phyloP scores from a whole-genome alignment of 2,888 invertebrate species.

The Galeruca laticollis region DNA sequence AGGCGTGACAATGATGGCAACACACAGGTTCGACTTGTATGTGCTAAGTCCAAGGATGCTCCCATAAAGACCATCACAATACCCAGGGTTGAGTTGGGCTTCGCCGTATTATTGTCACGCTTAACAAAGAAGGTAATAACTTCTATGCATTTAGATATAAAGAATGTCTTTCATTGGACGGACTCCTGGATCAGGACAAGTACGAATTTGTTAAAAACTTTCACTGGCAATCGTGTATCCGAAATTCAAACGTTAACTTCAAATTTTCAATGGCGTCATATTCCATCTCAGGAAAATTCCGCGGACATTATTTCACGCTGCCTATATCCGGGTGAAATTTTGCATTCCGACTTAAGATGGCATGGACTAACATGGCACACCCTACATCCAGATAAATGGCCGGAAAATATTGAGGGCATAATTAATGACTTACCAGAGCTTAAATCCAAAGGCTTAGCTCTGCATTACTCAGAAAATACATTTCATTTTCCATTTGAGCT shows the following conservation, averaged over 20 bases:
- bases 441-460: constrained; percentile 1
- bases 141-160: background rate
- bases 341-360: constrained; percentile 29
- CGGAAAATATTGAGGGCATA: constrained; percentile 7
- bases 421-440: constrained; percentile 20
- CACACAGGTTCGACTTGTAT: constrained; percentile 3
- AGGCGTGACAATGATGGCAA: constrained; percentile 5
- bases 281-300: constrained; percentile 43
- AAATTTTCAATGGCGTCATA: constrained; percentile 42
- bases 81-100: constrained; percentile 24
- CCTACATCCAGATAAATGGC: constrained; percentile 11
- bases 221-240: constrained; percentile 41
- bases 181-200: too few relatives aligned
- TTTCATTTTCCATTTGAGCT: too few relatives aligned
- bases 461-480: background rate
- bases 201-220: constrained; percentile 46
- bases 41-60: constrained; percentile 25
- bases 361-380: constrained; percentile 35
- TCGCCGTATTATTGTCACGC: constrained; percentile 10
- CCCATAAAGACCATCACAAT: constrained; percentile 27
- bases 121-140: background rate
- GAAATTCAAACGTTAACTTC: constrained; percentile 46
- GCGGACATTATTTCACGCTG: constrained; percentile 43
- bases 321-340: constrained; percentile 8
- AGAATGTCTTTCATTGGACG: background rate